Evolutionary conservation across 1,140 invertebrate species (phyloP), one percentile per base, ranked within the genome.

Genomic region (Wiebesia pumilae): DNA sequence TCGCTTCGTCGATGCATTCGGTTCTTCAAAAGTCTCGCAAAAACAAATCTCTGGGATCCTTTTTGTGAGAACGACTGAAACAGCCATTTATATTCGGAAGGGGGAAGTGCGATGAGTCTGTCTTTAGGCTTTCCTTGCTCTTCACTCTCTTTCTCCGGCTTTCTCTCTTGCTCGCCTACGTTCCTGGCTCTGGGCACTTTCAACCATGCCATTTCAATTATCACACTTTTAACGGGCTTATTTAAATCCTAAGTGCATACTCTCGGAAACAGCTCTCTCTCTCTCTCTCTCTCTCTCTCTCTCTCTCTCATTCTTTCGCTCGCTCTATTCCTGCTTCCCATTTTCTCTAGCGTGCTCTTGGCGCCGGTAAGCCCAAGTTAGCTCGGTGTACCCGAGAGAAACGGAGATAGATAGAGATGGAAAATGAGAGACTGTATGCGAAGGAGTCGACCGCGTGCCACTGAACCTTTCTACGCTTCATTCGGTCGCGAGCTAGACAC

Each of bases 241-340:
- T 92, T 92, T 91, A 90, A 92, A 92, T 92, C 91, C 91, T 90
- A 91, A 92, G 90, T 91, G 90, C 91, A 91, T 88, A 89, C 89
- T 91, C 88, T 27, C 67, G 54, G 33, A 47, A n/a, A 16, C 47
- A 30, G 35, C 12, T 35, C 4, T 21, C 67, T 30, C 21, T 65
- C 58, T 24, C 83, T 19, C 54, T 33, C 62, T 79, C 73, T 35
- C 38, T 47, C 81, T 58, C 77, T 47, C 54, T 43, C 83, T 87
- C 83, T 30, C 85, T 80, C 85, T 24, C 16, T 73, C 16, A 30
- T n/a, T 65, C 62, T 65, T 65, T 21, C 62, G 3, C 6, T 38
- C 33, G 2, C 38, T 40, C 69, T 6, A 24, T 24, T 16, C 69
- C 69, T 35, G 19, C 43, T 83, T 62, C 47, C 16, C 38, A 21